Evolutionary conservation across 2,113 vertebrate species (phyloP).

Genomic region (pig (Sus scrofa)): DNA sequence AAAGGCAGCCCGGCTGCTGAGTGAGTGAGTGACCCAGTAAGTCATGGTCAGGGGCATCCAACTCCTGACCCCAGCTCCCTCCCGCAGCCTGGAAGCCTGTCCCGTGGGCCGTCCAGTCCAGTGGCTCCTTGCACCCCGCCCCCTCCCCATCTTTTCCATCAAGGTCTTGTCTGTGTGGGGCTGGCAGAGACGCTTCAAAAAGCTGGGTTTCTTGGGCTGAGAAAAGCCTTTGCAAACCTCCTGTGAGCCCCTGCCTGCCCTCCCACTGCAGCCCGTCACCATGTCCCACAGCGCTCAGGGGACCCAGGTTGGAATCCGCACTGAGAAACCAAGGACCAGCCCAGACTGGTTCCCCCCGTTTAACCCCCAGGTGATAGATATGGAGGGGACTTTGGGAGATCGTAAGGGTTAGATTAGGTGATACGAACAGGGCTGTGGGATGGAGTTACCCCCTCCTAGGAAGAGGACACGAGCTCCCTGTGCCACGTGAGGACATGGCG

Average conservation of each 20-base stretch:
- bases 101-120: too few relatives aligned
- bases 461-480: background rate
- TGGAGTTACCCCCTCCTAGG: background rate
- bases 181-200: background rate
- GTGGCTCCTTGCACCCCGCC: background rate
- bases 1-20: accelerated
- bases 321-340: background rate
- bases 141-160: background rate
- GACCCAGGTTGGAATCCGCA: too few relatives aligned
- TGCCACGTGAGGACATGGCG: background rate
- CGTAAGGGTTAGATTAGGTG: background rate
- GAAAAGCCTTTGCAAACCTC: background rate
- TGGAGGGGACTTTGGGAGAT: background rate
- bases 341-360: background rate
- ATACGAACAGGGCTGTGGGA: too few relatives aligned
- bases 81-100: background rate
- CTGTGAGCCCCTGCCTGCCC: background rate
- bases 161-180: background rate
- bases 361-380: background rate
- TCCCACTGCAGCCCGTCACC: background rate
- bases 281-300: background rate
- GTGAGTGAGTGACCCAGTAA: background rate
- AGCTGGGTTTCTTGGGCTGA: background rate
- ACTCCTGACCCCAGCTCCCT: background rate
- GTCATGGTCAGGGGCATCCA: background rate